Evolutionary conservation across 2,797 vertebrate species (phyloP), one percentile per base, ranked within the genome.

Genomic region (Hypotaenidia philippensis): DNA sequence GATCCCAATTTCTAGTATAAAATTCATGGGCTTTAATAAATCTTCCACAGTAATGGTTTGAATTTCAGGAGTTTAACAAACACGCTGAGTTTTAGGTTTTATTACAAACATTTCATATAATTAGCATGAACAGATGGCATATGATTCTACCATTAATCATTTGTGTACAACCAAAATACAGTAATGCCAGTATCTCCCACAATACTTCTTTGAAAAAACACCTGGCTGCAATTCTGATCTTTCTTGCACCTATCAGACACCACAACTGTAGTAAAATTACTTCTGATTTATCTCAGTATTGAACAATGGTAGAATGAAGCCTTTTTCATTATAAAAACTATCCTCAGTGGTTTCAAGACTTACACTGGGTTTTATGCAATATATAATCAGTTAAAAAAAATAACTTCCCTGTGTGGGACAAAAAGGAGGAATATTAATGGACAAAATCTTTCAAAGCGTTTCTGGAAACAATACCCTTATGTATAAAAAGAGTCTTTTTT

Each of bases 141-240:
- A 85, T 86, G 87, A 92, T 89, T 91, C 77, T 77, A 90, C 88
- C 92, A 96, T 95, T 92, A 97, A 95, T 97, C 92, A 95, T 94
- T 89, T 90, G 66, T 87, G 68, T 89, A 87, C 69, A 89, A 90
- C 76, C 76, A 81, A 93, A 95, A 81, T 92, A 90, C 76, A 91
- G 81, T 92, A 68, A 83, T 57, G 75, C 60, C 83, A 89, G 83
- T 68, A 60, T 77, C 23, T 90, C 83, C 75, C 64, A 76, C 75
- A 84, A 87, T 56, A 18, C 49, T 85, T 63, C n/a, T 75, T 59
- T 64, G 70, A 79, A 94, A 90, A 92, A 93, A 68, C 72, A 88
- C 76, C 80, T 94, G 78, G 32, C 68, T 83, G 89, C 50, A 94
- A 72, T 92, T 83, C 57, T 78, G 87, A 47, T 86, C 66, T 76